A percentile compares a stretch with the other conserved stretches of the same genome.
Evolutionary conservation across 2,797 vertebrate species (phyloP).

Genomic region (Tachyglossus aculeatus): DNA sequence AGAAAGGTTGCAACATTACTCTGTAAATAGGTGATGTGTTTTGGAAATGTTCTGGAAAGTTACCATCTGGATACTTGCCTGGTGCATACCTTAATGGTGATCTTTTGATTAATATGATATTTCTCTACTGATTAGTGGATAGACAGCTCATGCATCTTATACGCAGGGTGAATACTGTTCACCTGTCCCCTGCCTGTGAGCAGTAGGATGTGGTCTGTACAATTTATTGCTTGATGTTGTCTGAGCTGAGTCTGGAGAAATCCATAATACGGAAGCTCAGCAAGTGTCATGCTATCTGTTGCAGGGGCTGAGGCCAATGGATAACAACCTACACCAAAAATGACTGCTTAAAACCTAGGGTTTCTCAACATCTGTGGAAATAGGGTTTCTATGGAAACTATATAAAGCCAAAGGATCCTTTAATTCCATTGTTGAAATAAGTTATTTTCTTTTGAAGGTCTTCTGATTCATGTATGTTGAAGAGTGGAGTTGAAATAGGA

Average conservation of each 20-base stretch:
- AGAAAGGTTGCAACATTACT: neutral
- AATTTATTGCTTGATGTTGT: conserved; percentile 30
- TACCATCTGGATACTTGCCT: conserved; percentile 22
- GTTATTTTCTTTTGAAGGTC: neutral
- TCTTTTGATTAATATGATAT: conserved; percentile 50
- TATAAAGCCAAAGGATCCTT: neutral
- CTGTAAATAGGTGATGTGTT: neutral
- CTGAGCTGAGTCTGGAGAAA: conserved; percentile 35
- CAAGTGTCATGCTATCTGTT: conserved; percentile 12
- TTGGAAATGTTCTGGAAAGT: conserved; percentile 3
- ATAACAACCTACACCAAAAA: conserved; percentile 23
- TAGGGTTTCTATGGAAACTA: neutral
- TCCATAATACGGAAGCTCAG: conserved; percentile 37
- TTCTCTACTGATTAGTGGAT: conserved; percentile 31
- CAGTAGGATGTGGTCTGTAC: conserved; percentile 23
- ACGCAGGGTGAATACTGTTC: conserved; percentile 31
- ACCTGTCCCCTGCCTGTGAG: conserved; percentile 16
- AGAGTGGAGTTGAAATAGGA: neutral
- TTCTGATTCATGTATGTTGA: neutral
- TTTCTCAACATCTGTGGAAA: neutral
- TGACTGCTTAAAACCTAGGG: conserved; percentile 19
- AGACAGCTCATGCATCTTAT: conserved; percentile 59
- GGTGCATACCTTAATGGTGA: conserved; percentile 16
- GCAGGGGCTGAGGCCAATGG: conserved; percentile 11
- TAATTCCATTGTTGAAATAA: neutral